Base-by-base conservation (phyloP, 2,797 vertebrate genomes). In the Paratrypauchen microcephalus region DNA sequence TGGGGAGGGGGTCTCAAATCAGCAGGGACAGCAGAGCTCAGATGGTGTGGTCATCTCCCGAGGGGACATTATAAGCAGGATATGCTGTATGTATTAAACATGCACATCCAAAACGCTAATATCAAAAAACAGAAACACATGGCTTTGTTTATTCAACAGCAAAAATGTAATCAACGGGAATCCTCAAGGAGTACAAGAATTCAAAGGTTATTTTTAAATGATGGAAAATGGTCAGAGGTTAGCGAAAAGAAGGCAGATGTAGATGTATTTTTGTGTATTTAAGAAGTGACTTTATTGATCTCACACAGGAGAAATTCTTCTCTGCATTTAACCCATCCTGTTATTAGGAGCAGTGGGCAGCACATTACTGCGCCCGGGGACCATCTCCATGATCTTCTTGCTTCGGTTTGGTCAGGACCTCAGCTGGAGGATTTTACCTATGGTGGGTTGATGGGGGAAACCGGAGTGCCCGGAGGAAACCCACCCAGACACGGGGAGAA, bases 1-100 rank as follows among this genome's bases (percentile, higher is more conserved):
- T 65, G 57, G 73, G 74, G 62, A 67, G 65, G 39, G 67, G 74
- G 36, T 57, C 18, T 54, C 68, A 30, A 71, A 78, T 85, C 77
- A 36, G 60, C 61, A 36, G 68, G 58, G 68, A 69, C 24, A 59
- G 21, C 39, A 66, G 5, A 69, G 65, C 41, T 72, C 56, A 82
- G 73, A 70, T 73, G 23, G 81, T 77, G 63, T 56, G 21, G 66
- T 82, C 57, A 56, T 72, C 65, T 70, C 18, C 12, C 65, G 41
- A 50, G 56, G 63, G 58, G 75, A 74, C 69, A 61, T 72, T 61
- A 64, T 55, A 54, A 61, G 57, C 16, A 6, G 13, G 30, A 32
- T 63, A 66, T 66, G 24, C 24, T 26, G 24, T 26, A 47, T 68
- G 59, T 68, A n/a, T 61, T 56, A 26, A 64, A n/a, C 69, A 48